These are phyloP conservation scores for Lasius platythorax DNA, from an alignment of 2,888 invertebrate species.

Conservation along the genomic window DNA sequence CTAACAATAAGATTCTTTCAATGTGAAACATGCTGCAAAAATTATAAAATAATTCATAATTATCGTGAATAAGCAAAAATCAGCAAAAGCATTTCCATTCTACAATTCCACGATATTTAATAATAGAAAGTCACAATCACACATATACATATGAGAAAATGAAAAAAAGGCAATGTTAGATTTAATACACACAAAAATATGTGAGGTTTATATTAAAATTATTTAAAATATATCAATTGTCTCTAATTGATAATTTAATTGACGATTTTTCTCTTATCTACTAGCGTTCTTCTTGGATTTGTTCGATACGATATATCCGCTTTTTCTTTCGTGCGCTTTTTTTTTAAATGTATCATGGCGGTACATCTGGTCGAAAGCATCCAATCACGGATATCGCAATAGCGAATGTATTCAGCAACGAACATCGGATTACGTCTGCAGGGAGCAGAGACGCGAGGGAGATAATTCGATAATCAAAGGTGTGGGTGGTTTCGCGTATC, in stretches of 20 bases:
- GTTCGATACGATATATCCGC: background rate
- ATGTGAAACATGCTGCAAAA: background rate
- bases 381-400: slow-evolving; percentile 41
- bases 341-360: slow-evolving; percentile 10
- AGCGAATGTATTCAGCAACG: slow-evolving; percentile 41
- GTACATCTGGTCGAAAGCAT: slow-evolving; percentile 25
- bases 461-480: slow-evolving; percentile 60
- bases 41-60: slow-evolving; percentile 10
- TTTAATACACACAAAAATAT: background rate
- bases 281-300: background rate
- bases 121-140: background rate
- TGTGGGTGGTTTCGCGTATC: slow-evolving; percentile 44
- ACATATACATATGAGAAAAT: background rate
- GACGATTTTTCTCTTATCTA: background rate
- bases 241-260: background rate
- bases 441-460: slow-evolving; percentile 31
- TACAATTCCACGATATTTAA: background rate
- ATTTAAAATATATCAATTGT: background rate
- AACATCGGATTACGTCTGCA: slow-evolving; percentile 46
- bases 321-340: slow-evolving; percentile 1
- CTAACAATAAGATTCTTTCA: background rate
- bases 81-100: background rate
- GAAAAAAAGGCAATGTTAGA: background rate
- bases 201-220: background rate
- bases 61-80: background rate